These are phyloP conservation scores for Valencia hispanica DNA, from an alignment of 2,797 vertebrate species.

Conservation along the genomic window DNA sequence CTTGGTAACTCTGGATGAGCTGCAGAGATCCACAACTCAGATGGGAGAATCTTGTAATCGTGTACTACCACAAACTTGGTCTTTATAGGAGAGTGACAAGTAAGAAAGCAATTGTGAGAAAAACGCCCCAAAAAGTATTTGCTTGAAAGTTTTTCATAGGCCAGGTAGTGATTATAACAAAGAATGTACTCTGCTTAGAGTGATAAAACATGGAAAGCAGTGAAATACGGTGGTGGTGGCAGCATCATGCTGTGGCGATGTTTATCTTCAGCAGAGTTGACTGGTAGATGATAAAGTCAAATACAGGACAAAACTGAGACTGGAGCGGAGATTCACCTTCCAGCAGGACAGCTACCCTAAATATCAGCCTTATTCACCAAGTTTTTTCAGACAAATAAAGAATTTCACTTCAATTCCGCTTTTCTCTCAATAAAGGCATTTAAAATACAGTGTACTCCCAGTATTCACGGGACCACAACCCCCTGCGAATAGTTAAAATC, in stretches of 20 bases:
- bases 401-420: background rate
- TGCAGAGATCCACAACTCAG: background rate
- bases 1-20: background rate
- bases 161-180: background rate
- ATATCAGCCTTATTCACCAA: no score
- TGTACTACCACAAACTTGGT: no score
- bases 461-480: no score
- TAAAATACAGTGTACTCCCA: no score
- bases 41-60: background rate
- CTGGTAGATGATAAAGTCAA: no score
- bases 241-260: no score
- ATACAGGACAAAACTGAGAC: no score
- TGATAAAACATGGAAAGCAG: background rate
- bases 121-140: background rate
- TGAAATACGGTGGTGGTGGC: background rate
- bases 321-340: no score
- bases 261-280: no score
- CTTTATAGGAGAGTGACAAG: no score
- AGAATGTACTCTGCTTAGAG: background rate
- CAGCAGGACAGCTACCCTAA: background rate
- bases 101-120: background rate
- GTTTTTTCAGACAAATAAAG: background rate
- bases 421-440: background rate
- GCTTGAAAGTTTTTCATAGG: background rate
- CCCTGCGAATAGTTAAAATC: no score